Base-by-base conservation (phyloP, 1,140 invertebrate species). In the Polypedilum vanderplanki region DNA sequence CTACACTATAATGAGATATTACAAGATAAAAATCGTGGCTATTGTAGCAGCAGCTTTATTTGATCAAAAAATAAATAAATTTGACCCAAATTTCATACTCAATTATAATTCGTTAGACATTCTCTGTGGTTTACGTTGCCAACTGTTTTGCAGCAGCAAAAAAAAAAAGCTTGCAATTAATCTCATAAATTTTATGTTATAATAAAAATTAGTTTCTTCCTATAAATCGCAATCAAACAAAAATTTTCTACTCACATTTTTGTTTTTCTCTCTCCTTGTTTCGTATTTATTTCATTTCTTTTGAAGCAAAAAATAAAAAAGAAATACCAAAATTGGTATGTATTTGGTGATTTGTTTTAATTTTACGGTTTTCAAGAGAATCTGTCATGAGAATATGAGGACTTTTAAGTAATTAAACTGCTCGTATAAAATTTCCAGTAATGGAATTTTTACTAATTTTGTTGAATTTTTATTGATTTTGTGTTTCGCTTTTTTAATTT, bases 321-420 rank as follows among this genome's bases (percentile, higher is more conserved):
- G 46, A 57, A 15, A 46, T n/a, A 57, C 46, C 24, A 5, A 33
- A 33, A 33, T 57, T 57, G 46, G 12, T 4, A 57, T 57, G 12
- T n/a, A 57, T 12, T n/a, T 57, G 46, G 46, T 57, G 4, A 57
- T 57, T 57, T n/a, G n/a, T 70, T 70, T 12, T 70, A 70, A 70
- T 70, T 70, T 70, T 70, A 70, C 65, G 65, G 65, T 70, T 70
- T 70, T 70, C 65, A 70, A 70, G 65, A 70, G 65, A 70, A 70
- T 70, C 65, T 70, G 65, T 70, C 65, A 70, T 18, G 20, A 9
- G 65, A 20, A 70, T 70, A 18, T 10, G 65, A 20, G 17, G 17
- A 22, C 20, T 18, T 57, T 57, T 57, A 3, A 10, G 64, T 70
- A 70, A 70, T 20, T 70, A 57, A 57, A 15, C n/a, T 57, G 46